Evolutionary conservation across 2,113 vertebrate genomes (phyloP), one percentile per base, ranked within the genome.

Genomic region (Odontophorus gujanensis): DNA sequence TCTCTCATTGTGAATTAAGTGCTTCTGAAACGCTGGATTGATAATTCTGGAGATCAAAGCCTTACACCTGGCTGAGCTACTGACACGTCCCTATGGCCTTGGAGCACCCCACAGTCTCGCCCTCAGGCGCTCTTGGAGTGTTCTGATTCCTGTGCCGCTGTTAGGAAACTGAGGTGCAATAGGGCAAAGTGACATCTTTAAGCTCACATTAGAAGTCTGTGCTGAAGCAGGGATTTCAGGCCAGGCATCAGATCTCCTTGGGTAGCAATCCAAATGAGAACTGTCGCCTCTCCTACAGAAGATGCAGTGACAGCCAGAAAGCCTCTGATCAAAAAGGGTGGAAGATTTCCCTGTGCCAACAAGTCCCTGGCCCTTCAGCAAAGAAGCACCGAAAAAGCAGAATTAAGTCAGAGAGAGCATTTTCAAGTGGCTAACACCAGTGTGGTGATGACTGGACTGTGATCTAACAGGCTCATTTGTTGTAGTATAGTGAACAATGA

Each of bases 41-140:
- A 81, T 92, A 92, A 92, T 45, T 83, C 50, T 79, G 87, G 57
- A 97, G 87, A 95, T 95, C 76, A 95, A 95, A 95, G 94, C 57
- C 47, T 77, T 83, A 71, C 76, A 83, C n/a, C 87, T 78, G 77
- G 43, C 80, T 96, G 85, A 95, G 76, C 79, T 66, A 50, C 91
- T 93, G 83, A 21, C 73, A 40, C 30, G 62, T 91, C 90, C 72
- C 85, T 1, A 9, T 87, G 82, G 87, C 90, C 89, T 87, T 67
- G 85, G 82, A 90, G 85, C 88, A 81, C 85, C 82, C 94, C 73
- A 71, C 79, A 45, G 92, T 42, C 68, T 19, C 68, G 22, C 73
- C 91, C 82, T 88, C 40, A 42, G 85, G 93, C 76, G 43, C 61
- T 48, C 26, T 36, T 36, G 73, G 87, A 81, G 9, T 24, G 53